These are phyloP conservation scores for Calliopsis andreniformis DNA, from an alignment of 1,140 invertebrate genomes.

Conservation along the genomic window DNA sequence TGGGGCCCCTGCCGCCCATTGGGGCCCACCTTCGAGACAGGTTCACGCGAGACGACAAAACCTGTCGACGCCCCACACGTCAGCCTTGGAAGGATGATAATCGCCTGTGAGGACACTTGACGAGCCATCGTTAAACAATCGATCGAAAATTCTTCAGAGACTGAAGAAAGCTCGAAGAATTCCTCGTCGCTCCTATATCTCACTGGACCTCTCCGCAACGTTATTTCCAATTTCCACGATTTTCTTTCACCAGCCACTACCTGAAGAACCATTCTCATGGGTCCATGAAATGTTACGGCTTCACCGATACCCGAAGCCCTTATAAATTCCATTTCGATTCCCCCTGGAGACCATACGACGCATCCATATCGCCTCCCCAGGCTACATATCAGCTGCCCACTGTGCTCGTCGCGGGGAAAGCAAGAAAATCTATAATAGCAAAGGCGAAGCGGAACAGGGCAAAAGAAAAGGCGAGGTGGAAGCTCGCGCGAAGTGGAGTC, in stretches of 20 bases:
- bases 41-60: conserved; percentile 53
- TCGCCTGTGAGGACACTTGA: conserved; percentile 49
- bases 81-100: conserved; percentile 60
- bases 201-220: too few species aligned
- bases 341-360: conserved; percentile 5
- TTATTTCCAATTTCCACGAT: too few species aligned
- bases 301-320: background rate
- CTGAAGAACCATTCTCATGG: too few species aligned
- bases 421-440: too few species aligned
- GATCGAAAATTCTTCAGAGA: too few species aligned
- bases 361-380: conserved; percentile 16
- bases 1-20: conserved; percentile 56
- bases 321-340: conserved; percentile 32
- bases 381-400: too few species aligned
- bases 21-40: conserved; percentile 48
- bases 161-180: too few species aligned
- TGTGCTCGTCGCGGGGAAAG: too few species aligned
- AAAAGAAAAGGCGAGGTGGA: conserved; percentile 31
- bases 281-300: conserved; percentile 1
- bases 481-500: background rate
- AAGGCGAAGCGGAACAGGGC: too few species aligned
- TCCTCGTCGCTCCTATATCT: too few species aligned
- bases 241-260: too few species aligned
- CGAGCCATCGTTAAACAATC: conserved; percentile 53
- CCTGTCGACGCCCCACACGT: conserved; percentile 55